Percentiles rank a stretch among this genome's conserved stretches.
Conservation (phyloP, 2,888 invertebrate genomes). For the Eumacrocentrus americanus region DNA sequence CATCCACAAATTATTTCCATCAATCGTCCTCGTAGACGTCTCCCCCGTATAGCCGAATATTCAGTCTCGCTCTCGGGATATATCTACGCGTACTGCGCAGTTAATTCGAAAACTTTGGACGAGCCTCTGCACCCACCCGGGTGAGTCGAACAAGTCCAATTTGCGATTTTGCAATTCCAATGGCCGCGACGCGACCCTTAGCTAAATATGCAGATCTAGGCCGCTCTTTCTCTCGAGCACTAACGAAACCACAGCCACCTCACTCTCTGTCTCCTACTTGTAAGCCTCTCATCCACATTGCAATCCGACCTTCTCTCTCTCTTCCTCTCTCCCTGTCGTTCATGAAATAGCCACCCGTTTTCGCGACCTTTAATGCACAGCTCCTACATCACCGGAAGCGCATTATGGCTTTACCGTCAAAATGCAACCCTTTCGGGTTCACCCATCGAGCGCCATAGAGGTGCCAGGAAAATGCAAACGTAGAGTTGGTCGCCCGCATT, state of each 20-base stretch:
- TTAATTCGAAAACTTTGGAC: constrained; percentile 51
- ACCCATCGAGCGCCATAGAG: not conserved
- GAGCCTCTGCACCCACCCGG: constrained; percentile 28
- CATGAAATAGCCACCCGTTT: constrained; percentile 3
- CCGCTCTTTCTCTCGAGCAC: constrained; percentile 16
- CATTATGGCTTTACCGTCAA: constrained; percentile 1
- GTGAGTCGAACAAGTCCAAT: constrained; percentile 58
- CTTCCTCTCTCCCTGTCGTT: constrained; percentile 18
- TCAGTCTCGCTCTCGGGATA: constrained; percentile 6
- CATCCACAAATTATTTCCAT: constrained; percentile 39
- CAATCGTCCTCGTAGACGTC: constrained; percentile 35
- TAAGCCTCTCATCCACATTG: not conserved
- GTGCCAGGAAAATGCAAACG: constrained; percentile 5
- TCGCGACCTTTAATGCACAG: constrained; percentile 21
- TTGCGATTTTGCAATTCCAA: constrained; percentile 62
- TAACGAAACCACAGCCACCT: not conserved
- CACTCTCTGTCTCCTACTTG: constrained; percentile 6
- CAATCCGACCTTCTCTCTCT: not conserved
- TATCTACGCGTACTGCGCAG: constrained; percentile 35
- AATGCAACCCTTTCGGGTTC: constrained; percentile 13
- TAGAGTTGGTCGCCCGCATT: constrained; percentile 26
- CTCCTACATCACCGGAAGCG: constrained; percentile 15
- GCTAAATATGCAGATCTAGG: constrained; percentile 58
- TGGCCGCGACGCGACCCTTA: constrained; percentile 56
- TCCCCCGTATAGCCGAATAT: constrained; percentile 3